Base-by-base conservation (phyloP, 2,113 vertebrate genomes). In the Athene noctua region DNA sequence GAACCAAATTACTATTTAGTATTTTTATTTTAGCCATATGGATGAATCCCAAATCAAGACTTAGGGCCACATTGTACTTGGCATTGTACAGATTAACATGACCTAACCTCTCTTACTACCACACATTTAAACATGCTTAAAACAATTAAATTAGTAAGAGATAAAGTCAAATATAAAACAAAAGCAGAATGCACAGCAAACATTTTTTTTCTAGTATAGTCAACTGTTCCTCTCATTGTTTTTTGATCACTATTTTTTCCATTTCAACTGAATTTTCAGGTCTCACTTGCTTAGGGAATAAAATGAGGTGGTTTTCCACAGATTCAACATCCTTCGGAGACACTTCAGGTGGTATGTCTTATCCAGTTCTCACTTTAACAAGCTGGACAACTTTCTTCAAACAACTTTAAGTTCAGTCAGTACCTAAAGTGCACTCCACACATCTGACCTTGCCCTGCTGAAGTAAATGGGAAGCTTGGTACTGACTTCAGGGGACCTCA, bases 371-470 rank as follows among this genome's bases (percentile, higher is more conserved):
- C 57, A 59, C 34, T 85, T 90, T 19, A 59, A 67, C 23, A 49
- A 79, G 44, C 10, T 59, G 26, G 23, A 42, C 23, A 52, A 19
- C n/a, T 52, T 74, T 38, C 46, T 75, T 49, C 79, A 75, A 68
- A 67, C 38, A 79, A 32, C 34, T 79, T 63, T 15, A 25, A 42
- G 19, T 16, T 46, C 40, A 87, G 73, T 3, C 40, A 71, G 32
- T 46, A 25, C 44, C 44, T 30, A 42, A 21, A 80, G 11, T 0
- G 0, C 1, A 0, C 22, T 29, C 34, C 6, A 34, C 20, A 9
- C 0, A 0, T 11, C 34, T 52, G 59, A 83, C 67, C 62, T 59
- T 52, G 77, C 40, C 57, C 70, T 29, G 26, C 32, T 79, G 32
- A 74, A 80, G 20, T 61, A 58, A 63, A 40, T 3, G 40, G 29